Base-by-base conservation (phyloP, 2,797 vertebrate genomes). In the Caiman crocodilus region DNA sequence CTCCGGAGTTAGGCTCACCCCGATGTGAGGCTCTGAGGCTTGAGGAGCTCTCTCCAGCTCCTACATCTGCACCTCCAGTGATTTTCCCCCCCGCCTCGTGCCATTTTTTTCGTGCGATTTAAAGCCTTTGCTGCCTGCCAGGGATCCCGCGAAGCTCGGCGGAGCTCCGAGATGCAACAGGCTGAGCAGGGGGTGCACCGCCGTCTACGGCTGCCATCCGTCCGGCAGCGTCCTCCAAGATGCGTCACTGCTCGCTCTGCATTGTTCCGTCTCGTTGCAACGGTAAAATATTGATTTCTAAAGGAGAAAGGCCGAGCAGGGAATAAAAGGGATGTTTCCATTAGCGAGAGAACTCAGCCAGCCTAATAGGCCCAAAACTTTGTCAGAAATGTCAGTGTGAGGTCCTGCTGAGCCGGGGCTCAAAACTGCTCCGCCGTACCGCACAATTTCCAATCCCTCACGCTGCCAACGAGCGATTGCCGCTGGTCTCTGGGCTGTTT, bases 211-310 rank as follows among this genome's bases (percentile, higher is more conserved):
- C 42, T 50, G 42, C 42, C 42, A 50, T 50, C 42, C 42, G 11
- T 50, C 42, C 42, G 42, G 42, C 42, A 50, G 42, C 42, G 11
- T 50, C 42, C 42, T 50, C 42, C 42, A 50, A 3, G 42, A 50
- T 50, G 42, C 10, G 42, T 50, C 42, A 50, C 60, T 0, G 1
- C 60, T 50, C 0, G 3, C 4, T 6, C 26, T 1, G 0, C 1
- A 30, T 4, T 42, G 63, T 11, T 2, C 23, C 0, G 5, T 58
- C 55, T n/a, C 18, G 80, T 56, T 57, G 64, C 20, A 35, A 7
- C 0, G 0, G 25, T 14, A 5, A 73, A 50, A 73, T 73, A 26
- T 71, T 26, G 4, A 10, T 9, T 3, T 3, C 1, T 1, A 50
- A 63, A 13, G 82, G 76, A 4, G 61, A 21, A 78, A 10, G 14